A percentile compares a stretch with the other conserved stretches of the same genome.
These are phyloP conservation scores for Galeopterus variegatus DNA, from an alignment of 2,113 vertebrate species.

Conservation along the genomic window DNA sequence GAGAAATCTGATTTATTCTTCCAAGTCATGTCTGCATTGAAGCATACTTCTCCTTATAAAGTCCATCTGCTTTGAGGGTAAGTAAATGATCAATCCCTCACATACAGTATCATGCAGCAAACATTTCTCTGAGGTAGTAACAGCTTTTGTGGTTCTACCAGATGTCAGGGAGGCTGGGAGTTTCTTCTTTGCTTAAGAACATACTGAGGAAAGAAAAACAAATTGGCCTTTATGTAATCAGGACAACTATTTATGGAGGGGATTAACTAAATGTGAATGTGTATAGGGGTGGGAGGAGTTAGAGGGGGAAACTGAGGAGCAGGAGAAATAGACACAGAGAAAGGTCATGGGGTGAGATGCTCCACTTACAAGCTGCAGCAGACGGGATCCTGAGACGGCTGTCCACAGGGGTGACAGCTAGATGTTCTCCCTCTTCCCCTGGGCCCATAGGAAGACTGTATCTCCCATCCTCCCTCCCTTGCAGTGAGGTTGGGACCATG, in stretches of 20 bases:
- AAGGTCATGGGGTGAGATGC: fast-evolving
- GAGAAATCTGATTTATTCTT: slow-evolving; percentile 82
- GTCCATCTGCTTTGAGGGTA: slow-evolving; percentile 71
- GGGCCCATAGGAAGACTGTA: fast-evolving
- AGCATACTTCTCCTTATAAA: slow-evolving; percentile 72
- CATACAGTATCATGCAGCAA: slow-evolving; percentile 47
- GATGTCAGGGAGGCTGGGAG: slow-evolving; percentile 37
- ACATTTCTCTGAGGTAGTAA: slow-evolving; percentile 43
- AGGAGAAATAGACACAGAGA: background rate
- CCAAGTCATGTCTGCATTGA: slow-evolving; percentile 69
- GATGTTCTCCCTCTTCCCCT: background rate
- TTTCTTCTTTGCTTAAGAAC: slow-evolving; percentile 32
- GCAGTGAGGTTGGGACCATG: background rate
- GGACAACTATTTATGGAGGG: background rate
- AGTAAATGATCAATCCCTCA: slow-evolving; percentile 73
- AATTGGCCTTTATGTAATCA: slow-evolving; percentile 48
- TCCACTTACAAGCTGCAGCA: no score
- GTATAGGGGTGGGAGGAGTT: fast-evolving
- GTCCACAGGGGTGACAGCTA: background rate
- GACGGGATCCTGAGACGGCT: background rate
- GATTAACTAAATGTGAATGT: background rate
- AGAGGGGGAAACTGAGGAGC: fast-evolving
- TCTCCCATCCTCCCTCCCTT: background rate
- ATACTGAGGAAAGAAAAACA: background rate
- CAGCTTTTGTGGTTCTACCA: background rate